Evolutionary conservation across 2,888 invertebrate species (phyloP).

Genomic region (Melinopterus prodromus): DNA sequence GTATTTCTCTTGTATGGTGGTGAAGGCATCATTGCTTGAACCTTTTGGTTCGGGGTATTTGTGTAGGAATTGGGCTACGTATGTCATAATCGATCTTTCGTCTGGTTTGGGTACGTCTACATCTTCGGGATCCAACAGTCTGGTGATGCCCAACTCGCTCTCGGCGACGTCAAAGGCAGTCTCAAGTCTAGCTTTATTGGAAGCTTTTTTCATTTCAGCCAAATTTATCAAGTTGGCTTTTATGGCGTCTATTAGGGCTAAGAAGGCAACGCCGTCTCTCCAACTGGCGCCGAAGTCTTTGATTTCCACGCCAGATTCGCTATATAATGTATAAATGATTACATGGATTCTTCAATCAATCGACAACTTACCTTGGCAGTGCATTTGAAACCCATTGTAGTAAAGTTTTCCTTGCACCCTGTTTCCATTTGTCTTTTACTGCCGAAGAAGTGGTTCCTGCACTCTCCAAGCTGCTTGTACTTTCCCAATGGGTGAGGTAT

Average conservation of each 20-base stretch:
- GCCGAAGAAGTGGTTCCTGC: constrained; percentile 75
- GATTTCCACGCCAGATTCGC: constrained; percentile 87
- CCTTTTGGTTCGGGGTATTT: constrained; percentile 91
- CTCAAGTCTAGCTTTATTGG: constrained; percentile 85
- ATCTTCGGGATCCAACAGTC: constrained; percentile 93
- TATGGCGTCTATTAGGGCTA: constrained; percentile 94
- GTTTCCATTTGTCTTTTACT: constrained; percentile 76
- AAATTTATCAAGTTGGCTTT: constrained; percentile 91
- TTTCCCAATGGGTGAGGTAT: constrained; percentile 83
- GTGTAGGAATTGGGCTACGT: constrained; percentile 97
- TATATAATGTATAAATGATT: constrained; percentile 56
- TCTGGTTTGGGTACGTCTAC: constrained; percentile 96
- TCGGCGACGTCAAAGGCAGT: constrained; percentile 95
- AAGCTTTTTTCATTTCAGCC: constrained; percentile 78
- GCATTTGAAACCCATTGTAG: constrained; percentile 95
- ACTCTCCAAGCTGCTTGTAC: constrained; percentile 86
- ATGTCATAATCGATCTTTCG: constrained; percentile 98
- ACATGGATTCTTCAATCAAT: not conserved
- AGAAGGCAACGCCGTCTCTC: constrained; percentile 95
- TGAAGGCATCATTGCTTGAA: constrained; percentile 75
- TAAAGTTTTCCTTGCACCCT: constrained; percentile 90
- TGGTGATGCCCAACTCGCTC: constrained; percentile 87
- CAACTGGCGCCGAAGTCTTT: constrained; percentile 95
- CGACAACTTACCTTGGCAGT: constrained; percentile 74
- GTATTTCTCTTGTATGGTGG: constrained; percentile 83